Percentiles rank a stretch among this genome's conserved stretches.
Conservation (phyloP, 2,113 vertebrate genomes). For the Dipodomys spectabilis region DNA sequence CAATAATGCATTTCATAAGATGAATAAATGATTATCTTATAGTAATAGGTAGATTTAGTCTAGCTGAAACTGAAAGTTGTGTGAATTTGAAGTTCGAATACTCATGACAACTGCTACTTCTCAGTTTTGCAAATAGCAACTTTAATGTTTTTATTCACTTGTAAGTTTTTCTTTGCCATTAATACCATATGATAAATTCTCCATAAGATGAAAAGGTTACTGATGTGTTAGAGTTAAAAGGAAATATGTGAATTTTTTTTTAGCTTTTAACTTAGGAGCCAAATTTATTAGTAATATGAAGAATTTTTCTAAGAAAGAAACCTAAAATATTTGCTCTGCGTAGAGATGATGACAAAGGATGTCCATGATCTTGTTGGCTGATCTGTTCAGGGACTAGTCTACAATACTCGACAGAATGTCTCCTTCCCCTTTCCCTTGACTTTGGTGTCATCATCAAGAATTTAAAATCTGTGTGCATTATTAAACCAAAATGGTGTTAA, state of each 20-base stretch:
- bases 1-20: slow-evolving; percentile 54
- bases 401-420: background rate
- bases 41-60: slow-evolving; percentile 12
- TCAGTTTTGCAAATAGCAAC: slow-evolving; percentile 37
- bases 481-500: background rate
- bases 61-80: slow-evolving; percentile 32
- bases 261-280: background rate
- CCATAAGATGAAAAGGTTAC: background rate
- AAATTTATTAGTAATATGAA: background rate
- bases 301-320: background rate
- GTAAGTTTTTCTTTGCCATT: background rate
- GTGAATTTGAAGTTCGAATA: slow-evolving; percentile 45
- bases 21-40: slow-evolving; percentile 64
- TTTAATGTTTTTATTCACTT: slow-evolving; percentile 29
- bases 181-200: background rate
- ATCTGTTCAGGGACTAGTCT: slow-evolving; percentile 9
- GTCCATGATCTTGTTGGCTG: background rate
- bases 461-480: background rate
- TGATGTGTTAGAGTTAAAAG: background rate
- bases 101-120: background rate
- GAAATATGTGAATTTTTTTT: background rate
- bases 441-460: background rate
- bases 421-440: background rate
- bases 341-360: slow-evolving; percentile 61
- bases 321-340: slow-evolving; percentile 63